phyloP scores from a whole-genome alignment of 2,888 invertebrate species.

The Laspeyria flexula region DNA sequence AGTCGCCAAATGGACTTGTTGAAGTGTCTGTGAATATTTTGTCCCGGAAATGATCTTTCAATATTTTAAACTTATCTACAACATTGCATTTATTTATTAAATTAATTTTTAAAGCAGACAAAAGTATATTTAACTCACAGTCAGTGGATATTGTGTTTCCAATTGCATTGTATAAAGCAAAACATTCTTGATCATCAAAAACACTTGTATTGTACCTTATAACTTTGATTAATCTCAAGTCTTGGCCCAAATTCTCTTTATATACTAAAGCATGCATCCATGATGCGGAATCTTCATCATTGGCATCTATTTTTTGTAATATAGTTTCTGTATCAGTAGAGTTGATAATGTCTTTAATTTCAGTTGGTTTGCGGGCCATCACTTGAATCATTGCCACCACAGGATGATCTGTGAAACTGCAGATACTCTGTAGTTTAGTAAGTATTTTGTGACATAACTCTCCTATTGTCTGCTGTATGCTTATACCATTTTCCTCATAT shows the following conservation, averaged over 20 bases:
- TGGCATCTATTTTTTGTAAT: conserved; percentile 58
- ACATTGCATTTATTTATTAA: conserved; percentile 60
- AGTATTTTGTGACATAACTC: conserved; percentile 67
- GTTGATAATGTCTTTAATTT: conserved; percentile 65
- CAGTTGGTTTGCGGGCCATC: conserved; percentile 67
- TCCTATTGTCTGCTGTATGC: conserved; percentile 71
- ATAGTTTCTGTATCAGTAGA: conserved; percentile 55
- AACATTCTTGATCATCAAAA: conserved; percentile 57
- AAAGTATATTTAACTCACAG: conserved; percentile 43
- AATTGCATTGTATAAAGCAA: conserved; percentile 51
- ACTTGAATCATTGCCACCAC: conserved; percentile 67
- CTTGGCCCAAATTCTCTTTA: conserved; percentile 61
- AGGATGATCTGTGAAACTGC: conserved; percentile 59
- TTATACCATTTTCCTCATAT: conserved; percentile 66
- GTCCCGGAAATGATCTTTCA: conserved; percentile 60
- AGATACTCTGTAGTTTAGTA: conserved; percentile 48
- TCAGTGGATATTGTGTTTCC: not conserved
- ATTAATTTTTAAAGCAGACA: conserved; percentile 56
- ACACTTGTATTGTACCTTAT: conserved; percentile 54
- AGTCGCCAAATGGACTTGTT: conserved; percentile 55
- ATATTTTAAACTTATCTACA: conserved; percentile 55
- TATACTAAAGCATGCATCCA: conserved; percentile 70
- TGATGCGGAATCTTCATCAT: conserved; percentile 49
- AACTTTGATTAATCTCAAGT: conserved; percentile 53
- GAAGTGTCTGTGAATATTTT: conserved; percentile 45